Base-by-base conservation (phyloP, 2,797 vertebrate species). In the Zenarchopterus dispar region DNA sequence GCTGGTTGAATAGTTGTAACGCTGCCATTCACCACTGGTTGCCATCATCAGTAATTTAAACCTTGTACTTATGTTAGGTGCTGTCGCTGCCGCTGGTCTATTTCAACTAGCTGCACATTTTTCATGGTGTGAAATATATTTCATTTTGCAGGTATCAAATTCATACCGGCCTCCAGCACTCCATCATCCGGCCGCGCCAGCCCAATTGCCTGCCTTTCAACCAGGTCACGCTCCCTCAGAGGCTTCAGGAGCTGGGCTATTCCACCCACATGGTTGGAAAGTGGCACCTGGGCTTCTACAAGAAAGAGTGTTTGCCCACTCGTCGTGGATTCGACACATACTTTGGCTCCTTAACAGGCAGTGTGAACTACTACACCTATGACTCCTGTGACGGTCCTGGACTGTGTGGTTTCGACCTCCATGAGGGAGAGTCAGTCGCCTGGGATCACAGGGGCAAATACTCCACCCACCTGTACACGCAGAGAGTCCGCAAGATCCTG, bases 201-300 rank as follows among this genome's bases (percentile, higher is more conserved):
- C 97, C 98, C 68, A 99, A 95, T 90, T 99, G 98, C 88, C 84
- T 99, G 70, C 98, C 98, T 23, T 93, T 98, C 0, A 91, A 97
- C 84, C 95, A 95, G 85, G 92, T 96, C 70, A 99, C 97, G 0
- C 89, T 99, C 67, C 97, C 98, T 0, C 96, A 98, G 91, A 95
- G 95, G 67, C 91, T 99, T 42, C 97, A 97, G 87, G 93, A 97
- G 76, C 94, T 93, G 0, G 97, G 98, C 47, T 99, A 99, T 77
- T 93, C 97, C 68, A 99, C 97, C 0, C 98, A 99, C 87, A 99
- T 99, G 97, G 96, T 99, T 9, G 98, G 98, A 56, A 99, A 99
- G 73, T 99, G 98, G 98, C 98, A 99, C 76, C 88, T 99, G 65
- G 98, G 98, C 41, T 99, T 99, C 89, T 99, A 98, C 85, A 96